A percentile compares a stretch with the other conserved stretches of the same genome.
Conservation (phyloP, 2,113 vertebrate species). For the Suncus etruscus region DNA sequence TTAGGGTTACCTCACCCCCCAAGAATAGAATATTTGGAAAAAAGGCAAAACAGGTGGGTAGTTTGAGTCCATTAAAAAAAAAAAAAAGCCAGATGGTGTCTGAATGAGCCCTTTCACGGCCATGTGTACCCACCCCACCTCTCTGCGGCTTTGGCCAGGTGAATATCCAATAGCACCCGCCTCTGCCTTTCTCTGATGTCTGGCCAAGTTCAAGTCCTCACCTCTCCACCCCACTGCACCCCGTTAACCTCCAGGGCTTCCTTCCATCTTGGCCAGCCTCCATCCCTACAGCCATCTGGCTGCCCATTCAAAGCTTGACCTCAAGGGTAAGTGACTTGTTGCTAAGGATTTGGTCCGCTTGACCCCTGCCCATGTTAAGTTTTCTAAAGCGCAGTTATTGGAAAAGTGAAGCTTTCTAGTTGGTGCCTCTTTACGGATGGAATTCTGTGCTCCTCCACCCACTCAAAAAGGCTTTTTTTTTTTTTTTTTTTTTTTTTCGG, state of each 20-base stretch:
- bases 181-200: constrained; percentile 73
- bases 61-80: background rate
- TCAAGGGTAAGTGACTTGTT: background rate
- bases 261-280: too few relatives aligned
- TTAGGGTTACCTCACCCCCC: background rate
- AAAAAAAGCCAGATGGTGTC: background rate
- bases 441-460: too few relatives aligned
- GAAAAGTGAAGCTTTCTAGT: background rate
- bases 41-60: background rate
- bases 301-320: too few relatives aligned
- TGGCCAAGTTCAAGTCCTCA: constrained; percentile 80
- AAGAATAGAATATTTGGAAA: background rate
- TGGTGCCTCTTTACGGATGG: too few relatives aligned
- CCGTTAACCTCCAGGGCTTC: background rate
- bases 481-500: background rate
- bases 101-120: too few relatives aligned
- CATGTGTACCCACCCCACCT: background rate
- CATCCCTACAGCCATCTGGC: too few relatives aligned
- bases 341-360: background rate
- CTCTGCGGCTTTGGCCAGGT: background rate
- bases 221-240: constrained; percentile 81
- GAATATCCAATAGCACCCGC: background rate
- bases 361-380: background rate
- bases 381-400: background rate
- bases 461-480: background rate